phyloP scores from a whole-genome alignment of 2,888 invertebrate species.

The Ommatoiulus sabulosus region DNA sequence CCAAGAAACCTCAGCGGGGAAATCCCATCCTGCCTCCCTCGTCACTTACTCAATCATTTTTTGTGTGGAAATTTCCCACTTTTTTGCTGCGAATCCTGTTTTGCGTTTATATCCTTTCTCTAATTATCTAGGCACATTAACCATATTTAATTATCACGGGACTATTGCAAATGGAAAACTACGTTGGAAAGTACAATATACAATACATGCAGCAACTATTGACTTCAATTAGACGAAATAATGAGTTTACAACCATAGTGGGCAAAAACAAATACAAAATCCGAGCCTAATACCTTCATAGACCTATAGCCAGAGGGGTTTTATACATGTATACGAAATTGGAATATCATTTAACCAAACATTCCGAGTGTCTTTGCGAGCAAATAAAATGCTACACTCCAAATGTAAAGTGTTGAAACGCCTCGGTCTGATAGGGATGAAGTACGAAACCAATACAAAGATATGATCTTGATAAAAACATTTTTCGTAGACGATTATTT shows the following conservation, averaged over 20 bases:
- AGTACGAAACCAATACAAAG: neutral
- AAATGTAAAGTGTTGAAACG: neutral
- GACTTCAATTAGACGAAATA: slow-evolving; percentile 3
- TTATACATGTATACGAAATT: neutral
- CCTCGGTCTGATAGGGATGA: neutral
- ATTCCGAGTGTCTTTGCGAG: neutral
- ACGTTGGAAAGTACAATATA: neutral
- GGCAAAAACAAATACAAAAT: neutral
- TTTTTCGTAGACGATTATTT: too few relatives aligned
- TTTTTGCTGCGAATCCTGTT: neutral
- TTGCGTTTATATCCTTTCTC: neutral
- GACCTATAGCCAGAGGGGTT: neutral
- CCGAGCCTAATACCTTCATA: neutral
- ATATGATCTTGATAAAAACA: neutral
- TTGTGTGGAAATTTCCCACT: neutral
- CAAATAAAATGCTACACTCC: neutral
- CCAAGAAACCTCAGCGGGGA: neutral
- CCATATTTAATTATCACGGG: neutral
- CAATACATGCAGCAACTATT: neutral
- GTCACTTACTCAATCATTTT: neutral
- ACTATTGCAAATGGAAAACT: neutral
- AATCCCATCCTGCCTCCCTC: neutral
- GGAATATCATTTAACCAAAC: neutral
- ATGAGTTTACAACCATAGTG: neutral
- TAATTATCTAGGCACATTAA: neutral